A percentile compares a stretch with the other conserved stretches of the same genome.
Evolutionary conservation across 2,113 vertebrate species (phyloP).

Genomic region (Mohoua ochrocephala): DNA sequence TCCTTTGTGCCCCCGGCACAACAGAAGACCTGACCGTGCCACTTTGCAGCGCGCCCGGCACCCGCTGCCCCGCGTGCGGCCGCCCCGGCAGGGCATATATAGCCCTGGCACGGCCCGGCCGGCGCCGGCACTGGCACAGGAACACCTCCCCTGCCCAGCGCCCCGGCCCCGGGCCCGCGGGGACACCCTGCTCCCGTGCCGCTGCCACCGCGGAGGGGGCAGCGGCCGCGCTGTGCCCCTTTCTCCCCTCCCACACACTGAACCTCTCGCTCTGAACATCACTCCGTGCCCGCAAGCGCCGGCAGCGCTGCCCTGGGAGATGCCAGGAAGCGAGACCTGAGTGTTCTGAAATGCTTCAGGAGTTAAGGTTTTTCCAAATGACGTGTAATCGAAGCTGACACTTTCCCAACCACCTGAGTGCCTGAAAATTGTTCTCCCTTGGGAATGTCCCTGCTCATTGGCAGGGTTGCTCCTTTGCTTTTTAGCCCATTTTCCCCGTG

Average conservation of each 20-base stretch:
- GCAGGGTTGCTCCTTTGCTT: background rate
- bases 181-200: background rate
- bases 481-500: accelerated
- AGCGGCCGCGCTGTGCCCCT: accelerated
- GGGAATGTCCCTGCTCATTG: background rate
- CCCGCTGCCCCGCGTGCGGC: background rate
- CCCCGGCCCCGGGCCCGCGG: accelerated
- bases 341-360: background rate
- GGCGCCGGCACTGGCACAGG: background rate
- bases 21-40: constrained; percentile 77
- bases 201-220: background rate
- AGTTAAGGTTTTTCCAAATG: background rate
- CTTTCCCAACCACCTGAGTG: background rate
- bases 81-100: background rate
- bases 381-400: background rate
- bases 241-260: background rate
- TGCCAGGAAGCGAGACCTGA: background rate
- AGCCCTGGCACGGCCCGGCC: background rate
- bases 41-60: background rate
- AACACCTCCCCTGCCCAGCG: background rate
- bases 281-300: accelerated
- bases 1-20: constrained; percentile 68
- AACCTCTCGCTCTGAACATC: background rate
- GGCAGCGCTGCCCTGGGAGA: background rate
- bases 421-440: background rate